These are phyloP conservation scores for Mylabris phalerata DNA, from an alignment of 1,140 invertebrate genomes.

Conservation along the genomic window DNA sequence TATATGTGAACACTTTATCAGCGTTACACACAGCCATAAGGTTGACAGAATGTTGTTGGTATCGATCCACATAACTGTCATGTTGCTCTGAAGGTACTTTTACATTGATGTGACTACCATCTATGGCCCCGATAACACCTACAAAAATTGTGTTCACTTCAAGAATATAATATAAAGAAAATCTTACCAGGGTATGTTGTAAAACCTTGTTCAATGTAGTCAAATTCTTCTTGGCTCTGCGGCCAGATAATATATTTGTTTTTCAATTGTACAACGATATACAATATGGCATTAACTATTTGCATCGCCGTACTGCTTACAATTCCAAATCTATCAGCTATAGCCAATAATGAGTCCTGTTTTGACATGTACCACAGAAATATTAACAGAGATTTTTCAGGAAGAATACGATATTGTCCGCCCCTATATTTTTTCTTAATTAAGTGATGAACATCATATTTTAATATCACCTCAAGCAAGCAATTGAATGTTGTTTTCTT, in stretches of 20 bases:
- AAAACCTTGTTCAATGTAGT: neutral
- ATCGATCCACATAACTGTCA: constrained; percentile 12
- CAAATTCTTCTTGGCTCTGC: constrained; percentile 6
- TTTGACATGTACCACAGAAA: constrained; percentile 15
- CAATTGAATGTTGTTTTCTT: constrained; percentile 1
- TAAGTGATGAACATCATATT: constrained; percentile 1
- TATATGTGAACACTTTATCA: too few species aligned
- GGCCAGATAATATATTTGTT: constrained; percentile 15
- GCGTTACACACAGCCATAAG: constrained; percentile 12
- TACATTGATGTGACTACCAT: constrained; percentile 12
- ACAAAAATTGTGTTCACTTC: neutral
- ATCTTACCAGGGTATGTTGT: constrained; percentile 1
- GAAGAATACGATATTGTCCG: constrained; percentile 2
- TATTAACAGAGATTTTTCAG: constrained; percentile 9
- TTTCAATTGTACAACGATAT: constrained; percentile 4
- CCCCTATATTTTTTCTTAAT: constrained; percentile 15
- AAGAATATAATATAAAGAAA: neutral
- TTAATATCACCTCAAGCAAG: neutral
- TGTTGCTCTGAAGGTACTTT: constrained; percentile 14
- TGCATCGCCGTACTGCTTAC: constrained; percentile 10
- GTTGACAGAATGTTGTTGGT: constrained; percentile 15
- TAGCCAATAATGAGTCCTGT: constrained; percentile 6
- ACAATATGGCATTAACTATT: constrained; percentile 8
- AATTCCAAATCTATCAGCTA: constrained; percentile 8
- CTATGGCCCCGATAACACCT: constrained; percentile 9